Percentiles rank a stretch among this genome's conserved stretches.
These are phyloP conservation scores for Rhamphomyia laevipes DNA, from an alignment of 2,888 invertebrate species.

Conservation along the genomic window DNA sequence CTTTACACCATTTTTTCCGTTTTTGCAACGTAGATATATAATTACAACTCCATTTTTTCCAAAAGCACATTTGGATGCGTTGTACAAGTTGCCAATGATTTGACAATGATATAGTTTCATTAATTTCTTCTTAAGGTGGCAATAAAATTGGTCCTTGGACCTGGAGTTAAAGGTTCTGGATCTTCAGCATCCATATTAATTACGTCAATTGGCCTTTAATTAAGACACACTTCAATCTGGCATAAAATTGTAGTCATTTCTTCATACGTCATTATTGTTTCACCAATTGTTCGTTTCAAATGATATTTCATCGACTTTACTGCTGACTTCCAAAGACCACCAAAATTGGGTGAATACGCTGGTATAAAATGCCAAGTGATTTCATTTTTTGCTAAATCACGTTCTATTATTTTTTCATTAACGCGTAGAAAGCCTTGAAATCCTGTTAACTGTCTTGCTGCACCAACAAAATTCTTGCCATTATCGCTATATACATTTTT, in stretches of 20 bases:
- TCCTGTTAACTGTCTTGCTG: too few relatives aligned
- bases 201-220: conserved; percentile 17
- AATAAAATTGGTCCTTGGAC: neutral
- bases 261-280: conserved; percentile 16
- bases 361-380: conserved; percentile 8
- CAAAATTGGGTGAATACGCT: conserved; percentile 13
- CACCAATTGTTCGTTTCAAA: conserved; percentile 16
- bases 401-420: conserved; percentile 3
- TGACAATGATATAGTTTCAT: conserved; percentile 10
- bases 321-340: conserved; percentile 14
- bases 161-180: conserved; percentile 1
- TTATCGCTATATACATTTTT: too few relatives aligned
- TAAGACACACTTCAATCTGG: conserved; percentile 19
- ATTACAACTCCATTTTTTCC: conserved; percentile 18
- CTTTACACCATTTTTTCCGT: conserved; percentile 18
- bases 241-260: conserved; percentile 18
- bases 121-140: conserved; percentile 17
- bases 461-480: too few relatives aligned
- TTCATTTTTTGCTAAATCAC: conserved; percentile 3
- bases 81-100: conserved; percentile 19
- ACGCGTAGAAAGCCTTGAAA: neutral
- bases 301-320: conserved; percentile 21
- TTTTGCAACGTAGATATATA: conserved; percentile 19
- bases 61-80: conserved; percentile 17
- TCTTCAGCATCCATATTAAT: conserved; percentile 10